Percentiles rank a stretch among this genome's conserved stretches.
These are phyloP conservation scores for Pelagia noctiluca DNA, from an alignment of 30 jellyfish, hydroid and myxozoan genomes.

Conservation along the genomic window DNA sequence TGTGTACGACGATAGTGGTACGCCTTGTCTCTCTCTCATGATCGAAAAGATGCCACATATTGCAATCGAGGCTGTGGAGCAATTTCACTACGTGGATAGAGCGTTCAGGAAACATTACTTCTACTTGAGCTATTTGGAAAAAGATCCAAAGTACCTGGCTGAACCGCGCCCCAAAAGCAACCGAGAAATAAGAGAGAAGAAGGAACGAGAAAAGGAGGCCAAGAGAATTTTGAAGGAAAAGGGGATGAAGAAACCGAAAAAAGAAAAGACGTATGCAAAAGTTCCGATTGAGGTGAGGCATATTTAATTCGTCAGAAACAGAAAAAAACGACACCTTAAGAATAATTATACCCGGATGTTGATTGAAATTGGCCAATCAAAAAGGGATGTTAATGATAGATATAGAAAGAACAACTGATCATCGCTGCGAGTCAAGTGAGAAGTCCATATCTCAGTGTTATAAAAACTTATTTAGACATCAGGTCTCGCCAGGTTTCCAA, in stretches of 20 bases:
- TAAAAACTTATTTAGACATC: no score
- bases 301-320: no score
- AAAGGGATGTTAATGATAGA: no score
- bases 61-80: conserved; percentile 99
- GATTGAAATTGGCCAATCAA: no score
- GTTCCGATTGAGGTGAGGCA: conserved; percentile 95
- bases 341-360: no score
- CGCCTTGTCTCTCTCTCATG: conserved; percentile 98
- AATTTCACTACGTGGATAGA: conserved; percentile 94
- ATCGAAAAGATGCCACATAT: conserved; percentile 99
- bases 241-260: conserved; percentile 84
- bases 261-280: conserved; percentile 93
- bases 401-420: no score
- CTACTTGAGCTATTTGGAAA: conserved; percentile 86
- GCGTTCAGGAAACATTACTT: conserved; percentile 98
- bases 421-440: no score
- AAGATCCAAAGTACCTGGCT: conserved; percentile 79
- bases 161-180: conserved; percentile 77
- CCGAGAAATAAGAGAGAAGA: conserved; percentile 82
- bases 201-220: conserved; percentile 81
- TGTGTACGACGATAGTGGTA: conserved; percentile 97
- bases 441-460: no score
- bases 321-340: no score
- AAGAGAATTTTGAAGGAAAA: conserved; percentile 86
- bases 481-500: no score